Percentiles rank a stretch among this genome's conserved stretches.
phyloP scores from a whole-genome alignment of 2,888 invertebrate genomes.

The Erebia epiphron region DNA sequence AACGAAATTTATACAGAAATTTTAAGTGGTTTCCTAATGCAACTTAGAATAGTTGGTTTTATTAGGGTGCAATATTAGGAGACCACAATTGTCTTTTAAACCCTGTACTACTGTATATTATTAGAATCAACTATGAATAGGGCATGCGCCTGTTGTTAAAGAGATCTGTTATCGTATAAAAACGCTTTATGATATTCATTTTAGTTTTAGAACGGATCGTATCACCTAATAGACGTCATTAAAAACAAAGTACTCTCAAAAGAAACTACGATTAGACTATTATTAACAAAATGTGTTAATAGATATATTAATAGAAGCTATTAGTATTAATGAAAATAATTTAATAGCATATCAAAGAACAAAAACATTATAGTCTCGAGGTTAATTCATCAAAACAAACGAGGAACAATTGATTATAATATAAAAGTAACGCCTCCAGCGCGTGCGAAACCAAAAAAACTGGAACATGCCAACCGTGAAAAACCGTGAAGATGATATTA shows the following conservation, averaged over 20 bases:
- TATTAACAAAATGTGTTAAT: slow-evolving; percentile 30
- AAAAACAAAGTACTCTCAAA: slow-evolving; percentile 18
- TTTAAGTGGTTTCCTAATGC: too few relatives aligned
- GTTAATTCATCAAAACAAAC: slow-evolving; percentile 39
- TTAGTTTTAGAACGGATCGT: slow-evolving; percentile 16
- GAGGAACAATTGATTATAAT: slow-evolving; percentile 69
- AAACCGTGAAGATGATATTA: slow-evolving; percentile 63
- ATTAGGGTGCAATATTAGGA: background rate
- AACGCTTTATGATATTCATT: slow-evolving; percentile 10
- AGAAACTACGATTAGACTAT: slow-evolving; percentile 19
- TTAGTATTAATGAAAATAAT: slow-evolving; percentile 34
- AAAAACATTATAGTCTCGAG: slow-evolving; percentile 28
- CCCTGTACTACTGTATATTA: background rate
- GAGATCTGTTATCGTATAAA: slow-evolving; percentile 6
- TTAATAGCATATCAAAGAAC: slow-evolving; percentile 33
- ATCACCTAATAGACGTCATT: slow-evolving; percentile 16
- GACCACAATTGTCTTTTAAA: background rate
- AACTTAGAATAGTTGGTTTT: background rate
- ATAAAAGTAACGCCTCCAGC: slow-evolving; percentile 60
- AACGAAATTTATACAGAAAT: too few relatives aligned
- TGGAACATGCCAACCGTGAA: slow-evolving; percentile 57
- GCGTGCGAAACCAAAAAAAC: slow-evolving; percentile 73
- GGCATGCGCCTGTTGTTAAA: background rate
- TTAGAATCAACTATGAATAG: background rate
- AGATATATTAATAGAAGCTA: slow-evolving; percentile 35